Evolutionary conservation across 2,888 invertebrate genomes (phyloP).

Genomic region (Diaphora mendica): DNA sequence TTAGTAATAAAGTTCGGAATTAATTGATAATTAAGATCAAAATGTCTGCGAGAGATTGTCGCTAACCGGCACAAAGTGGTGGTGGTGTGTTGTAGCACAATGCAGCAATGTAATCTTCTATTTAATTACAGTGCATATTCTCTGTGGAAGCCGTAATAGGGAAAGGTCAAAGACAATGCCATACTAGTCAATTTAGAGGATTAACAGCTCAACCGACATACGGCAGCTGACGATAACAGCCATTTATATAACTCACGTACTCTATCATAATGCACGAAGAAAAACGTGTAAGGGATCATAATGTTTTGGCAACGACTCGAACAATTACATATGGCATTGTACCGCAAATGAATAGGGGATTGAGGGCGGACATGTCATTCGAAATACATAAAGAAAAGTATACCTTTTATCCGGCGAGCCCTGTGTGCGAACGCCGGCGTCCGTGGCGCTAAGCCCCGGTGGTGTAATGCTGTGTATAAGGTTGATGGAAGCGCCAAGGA

Average conservation of each 20-base stretch:
- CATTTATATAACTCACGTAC: conserved; percentile 43
- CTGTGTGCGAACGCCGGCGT: conserved; percentile 80
- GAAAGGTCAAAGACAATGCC: conserved; percentile 70
- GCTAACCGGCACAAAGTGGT: no score
- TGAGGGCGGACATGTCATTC: conserved; percentile 67
- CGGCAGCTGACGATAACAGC: conserved; percentile 52
- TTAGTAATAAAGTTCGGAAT: not conserved
- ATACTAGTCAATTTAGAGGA: conserved; percentile 63
- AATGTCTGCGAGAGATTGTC: not conserved
- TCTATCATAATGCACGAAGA: conserved; percentile 69
- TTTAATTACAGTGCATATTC: conserved; percentile 38
- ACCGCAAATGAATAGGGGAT: conserved; percentile 62
- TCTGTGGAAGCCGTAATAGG: conserved; percentile 72
- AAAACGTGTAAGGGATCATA: conserved; percentile 46
- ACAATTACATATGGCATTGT: conserved; percentile 65
- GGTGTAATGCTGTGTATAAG: conserved; percentile 62
- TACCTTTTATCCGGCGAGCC: conserved; percentile 82
- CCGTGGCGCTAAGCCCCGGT: conserved; percentile 70
- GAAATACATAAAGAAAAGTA: conserved; percentile 55
- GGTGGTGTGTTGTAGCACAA: conserved; percentile 8
- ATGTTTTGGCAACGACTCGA: conserved; percentile 45
- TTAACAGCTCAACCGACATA: conserved; percentile 59
- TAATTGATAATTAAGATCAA: not conserved
- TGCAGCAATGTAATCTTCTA: conserved; percentile 22
- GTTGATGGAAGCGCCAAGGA: conserved; percentile 77